Conservation (phyloP, 37 sponge, comb jelly and placozoan genomes). For the Tethya wilhelma region DNA sequence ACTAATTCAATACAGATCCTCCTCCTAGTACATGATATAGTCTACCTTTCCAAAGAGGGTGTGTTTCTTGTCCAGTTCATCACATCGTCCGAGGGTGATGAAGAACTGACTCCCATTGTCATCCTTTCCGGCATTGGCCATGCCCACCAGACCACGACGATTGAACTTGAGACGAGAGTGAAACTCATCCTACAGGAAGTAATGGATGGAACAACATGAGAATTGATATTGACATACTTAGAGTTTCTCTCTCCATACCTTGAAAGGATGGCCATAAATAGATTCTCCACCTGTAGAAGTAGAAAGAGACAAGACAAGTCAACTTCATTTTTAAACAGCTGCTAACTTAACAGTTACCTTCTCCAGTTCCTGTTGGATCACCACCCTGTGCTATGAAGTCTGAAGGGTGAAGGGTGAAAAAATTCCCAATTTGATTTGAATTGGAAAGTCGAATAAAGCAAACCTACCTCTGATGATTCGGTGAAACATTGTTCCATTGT, state of each 20-base stretch:
- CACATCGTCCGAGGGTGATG: conserved; percentile 80
- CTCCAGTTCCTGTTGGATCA: conserved; percentile 97
- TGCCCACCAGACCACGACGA: conserved; percentile 92
- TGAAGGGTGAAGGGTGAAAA: no score
- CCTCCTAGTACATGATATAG: no score
- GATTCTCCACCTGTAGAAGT: conserved; percentile 81
- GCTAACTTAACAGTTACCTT: conserved; percentile 48
- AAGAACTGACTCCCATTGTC: conserved; percentile 94
- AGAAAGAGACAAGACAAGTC: conserved; percentile 6
- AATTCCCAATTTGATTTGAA: no score
- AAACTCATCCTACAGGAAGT: conserved; percentile 84
- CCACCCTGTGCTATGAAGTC: conserved; percentile 93
- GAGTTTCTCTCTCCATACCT: conserved; percentile 41
- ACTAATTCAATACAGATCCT: no score
- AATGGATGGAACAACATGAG: neutral
- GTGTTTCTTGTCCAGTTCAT: conserved; percentile 79
- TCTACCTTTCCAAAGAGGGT: conserved; percentile 95
- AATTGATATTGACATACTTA: neutral
- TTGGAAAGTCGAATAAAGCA: no score
- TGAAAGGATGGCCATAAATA: conserved; percentile 87
- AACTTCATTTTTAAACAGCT: neutral
- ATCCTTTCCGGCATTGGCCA: conserved; percentile 84
- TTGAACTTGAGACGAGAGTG: conserved; percentile 90
- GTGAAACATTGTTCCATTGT: conserved; percentile 92
- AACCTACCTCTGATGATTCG: conserved; percentile 79